Evolutionary conservation across 2,888 invertebrate genomes (phyloP).

Genomic region (Nomada flava): DNA sequence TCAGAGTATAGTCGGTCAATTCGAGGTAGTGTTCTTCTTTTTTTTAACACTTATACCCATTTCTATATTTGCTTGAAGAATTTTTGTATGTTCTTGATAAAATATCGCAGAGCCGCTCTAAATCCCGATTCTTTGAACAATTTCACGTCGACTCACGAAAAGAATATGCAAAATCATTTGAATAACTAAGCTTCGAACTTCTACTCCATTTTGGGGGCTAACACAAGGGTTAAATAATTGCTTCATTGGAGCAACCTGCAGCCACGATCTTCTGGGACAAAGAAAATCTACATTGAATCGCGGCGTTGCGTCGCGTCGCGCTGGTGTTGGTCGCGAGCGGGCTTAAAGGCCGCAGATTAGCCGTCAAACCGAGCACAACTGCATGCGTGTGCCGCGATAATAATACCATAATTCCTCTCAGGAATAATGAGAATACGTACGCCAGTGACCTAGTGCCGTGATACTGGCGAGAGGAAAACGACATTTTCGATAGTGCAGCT

Average conservation of each 20-base stretch:
- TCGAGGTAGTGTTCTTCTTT: too few relatives aligned
- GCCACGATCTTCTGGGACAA: constrained; percentile 53
- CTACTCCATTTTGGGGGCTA: too few relatives aligned
- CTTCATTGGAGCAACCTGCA: constrained; percentile 11
- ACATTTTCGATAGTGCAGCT: constrained; percentile 36
- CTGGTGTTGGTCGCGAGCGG: constrained; percentile 32
- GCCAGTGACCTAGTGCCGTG: constrained; percentile 48
- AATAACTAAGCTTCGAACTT: too few relatives aligned
- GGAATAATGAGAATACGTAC: constrained; percentile 46
- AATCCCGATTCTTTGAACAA: too few relatives aligned
- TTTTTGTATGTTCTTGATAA: too few relatives aligned
- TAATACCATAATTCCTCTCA: constrained; percentile 48
- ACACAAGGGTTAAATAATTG: not conserved
- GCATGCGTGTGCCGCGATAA: constrained; percentile 40
- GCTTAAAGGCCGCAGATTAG: constrained; percentile 52
- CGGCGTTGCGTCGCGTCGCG: not conserved
- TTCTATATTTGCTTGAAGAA: too few relatives aligned
- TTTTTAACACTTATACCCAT: too few relatives aligned
- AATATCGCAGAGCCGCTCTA: too few relatives aligned
- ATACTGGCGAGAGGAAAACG: constrained; percentile 29
- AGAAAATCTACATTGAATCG: constrained; percentile 66
- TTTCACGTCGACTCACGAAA: too few relatives aligned
- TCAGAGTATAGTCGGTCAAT: too few relatives aligned
- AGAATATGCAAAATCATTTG: too few relatives aligned
- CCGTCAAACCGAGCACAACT: constrained; percentile 31